These are phyloP conservation scores for Agrypnus murinus DNA, from an alignment of 2,888 invertebrate species.

Conservation along the genomic window DNA sequence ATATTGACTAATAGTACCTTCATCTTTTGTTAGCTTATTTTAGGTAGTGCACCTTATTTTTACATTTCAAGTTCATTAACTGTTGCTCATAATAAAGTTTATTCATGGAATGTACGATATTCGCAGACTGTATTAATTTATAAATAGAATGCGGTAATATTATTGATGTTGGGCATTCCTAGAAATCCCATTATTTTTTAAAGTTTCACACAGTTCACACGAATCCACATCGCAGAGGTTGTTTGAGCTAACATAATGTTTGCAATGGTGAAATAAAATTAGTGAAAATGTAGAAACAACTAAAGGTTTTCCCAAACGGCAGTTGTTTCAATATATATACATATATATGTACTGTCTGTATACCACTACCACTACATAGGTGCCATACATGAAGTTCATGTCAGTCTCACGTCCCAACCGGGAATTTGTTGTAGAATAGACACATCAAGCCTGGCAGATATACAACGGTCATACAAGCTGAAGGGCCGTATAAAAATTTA, in stretches of 20 bases:
- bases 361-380: no score
- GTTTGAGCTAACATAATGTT: neutral
- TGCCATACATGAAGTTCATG: slow-evolving; percentile 20
- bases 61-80: no score
- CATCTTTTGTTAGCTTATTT: no score
- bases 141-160: no score
- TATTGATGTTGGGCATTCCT: no score
- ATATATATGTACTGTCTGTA: neutral
- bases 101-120: no score
- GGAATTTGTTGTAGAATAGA: slow-evolving; percentile 32
- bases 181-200: neutral
- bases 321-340: neutral
- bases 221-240: neutral
- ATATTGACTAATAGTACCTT: no score
- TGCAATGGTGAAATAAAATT: neutral
- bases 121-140: no score
- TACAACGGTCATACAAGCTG: slow-evolving; percentile 36
- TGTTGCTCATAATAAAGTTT: no score
- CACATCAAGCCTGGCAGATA: slow-evolving; percentile 37
- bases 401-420: slow-evolving; percentile 28
- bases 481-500: slow-evolving; percentile 32
- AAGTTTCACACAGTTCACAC: neutral
- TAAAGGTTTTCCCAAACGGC: no score
- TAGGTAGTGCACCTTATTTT: no score
- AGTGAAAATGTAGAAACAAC: no score